These are phyloP conservation scores for Torymus tubicola DNA, from an alignment of 2,888 invertebrate species.

Conservation along the genomic window DNA sequence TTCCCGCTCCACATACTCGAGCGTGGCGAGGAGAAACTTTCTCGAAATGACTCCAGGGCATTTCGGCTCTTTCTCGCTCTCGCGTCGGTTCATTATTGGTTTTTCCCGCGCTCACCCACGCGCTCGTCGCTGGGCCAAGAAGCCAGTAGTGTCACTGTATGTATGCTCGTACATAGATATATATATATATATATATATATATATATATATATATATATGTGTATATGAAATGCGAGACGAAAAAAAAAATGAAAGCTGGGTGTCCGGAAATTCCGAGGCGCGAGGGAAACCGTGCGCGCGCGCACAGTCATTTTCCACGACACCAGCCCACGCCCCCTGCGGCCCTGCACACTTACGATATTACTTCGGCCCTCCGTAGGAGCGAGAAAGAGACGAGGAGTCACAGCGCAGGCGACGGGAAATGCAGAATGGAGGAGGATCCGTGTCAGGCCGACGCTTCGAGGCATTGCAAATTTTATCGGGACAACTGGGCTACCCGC, in stretches of 20 bases:
- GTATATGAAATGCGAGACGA: too few relatives aligned
- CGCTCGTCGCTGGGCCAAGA: too few relatives aligned
- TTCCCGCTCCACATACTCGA: too few relatives aligned
- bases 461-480: slow-evolving; percentile 26
- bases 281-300: not conserved
- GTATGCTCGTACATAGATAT: too few relatives aligned
- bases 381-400: too few relatives aligned
- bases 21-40: too few relatives aligned
- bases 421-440: slow-evolving; percentile 1
- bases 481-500: not conserved
- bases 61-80: too few relatives aligned
- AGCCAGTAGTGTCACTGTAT: not conserved
- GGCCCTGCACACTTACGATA: slow-evolving; percentile 34
- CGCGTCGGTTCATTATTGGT: slow-evolving; percentile 48
- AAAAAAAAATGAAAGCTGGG: too few relatives aligned
- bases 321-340: not conserved
- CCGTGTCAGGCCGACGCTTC: not conserved
- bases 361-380: not conserved
- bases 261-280: too few relatives aligned
- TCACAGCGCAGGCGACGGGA: not conserved
- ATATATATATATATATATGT: too few relatives aligned
- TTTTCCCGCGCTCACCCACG: slow-evolving; percentile 20
- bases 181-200: too few relatives aligned
- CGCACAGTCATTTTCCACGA: slow-evolving; percentile 4
- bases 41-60: slow-evolving; percentile 29